Percentiles rank a stretch among this genome's conserved stretches.
Evolutionary conservation across 1,140 invertebrate genomes (phyloP).

Genomic region (Platyscapa corneri): DNA sequence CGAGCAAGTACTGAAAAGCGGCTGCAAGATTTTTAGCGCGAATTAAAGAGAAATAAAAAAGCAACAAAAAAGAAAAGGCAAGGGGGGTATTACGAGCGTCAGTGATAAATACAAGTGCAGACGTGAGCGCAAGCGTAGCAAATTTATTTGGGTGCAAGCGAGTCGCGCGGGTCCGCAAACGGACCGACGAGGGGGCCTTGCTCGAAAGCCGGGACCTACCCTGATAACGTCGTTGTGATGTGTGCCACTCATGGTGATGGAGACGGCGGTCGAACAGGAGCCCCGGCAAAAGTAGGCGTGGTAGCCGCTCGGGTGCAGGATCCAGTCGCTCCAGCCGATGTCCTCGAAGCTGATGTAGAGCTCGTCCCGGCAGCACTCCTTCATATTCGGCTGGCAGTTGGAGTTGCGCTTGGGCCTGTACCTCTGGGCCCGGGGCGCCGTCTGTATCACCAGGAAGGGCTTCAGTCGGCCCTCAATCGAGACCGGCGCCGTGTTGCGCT

Average conservation of each 20-base stretch:
- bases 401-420: conserved; percentile 79
- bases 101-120: no score
- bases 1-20: no score
- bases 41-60: no score
- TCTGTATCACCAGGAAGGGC: conserved; percentile 84
- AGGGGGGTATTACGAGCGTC: no score
- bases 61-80: no score
- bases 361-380: conserved; percentile 88
- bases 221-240: conserved; percentile 83
- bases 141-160: no score
- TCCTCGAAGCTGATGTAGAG: conserved; percentile 88
- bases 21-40: no score
- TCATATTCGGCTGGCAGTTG: conserved; percentile 81
- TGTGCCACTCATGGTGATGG: conserved; percentile 79
- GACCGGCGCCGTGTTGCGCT: conserved; percentile 77
- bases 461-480: conserved; percentile 79
- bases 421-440: conserved; percentile 72
- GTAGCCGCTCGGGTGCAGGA: conserved; percentile 86
- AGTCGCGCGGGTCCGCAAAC: no score
- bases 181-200: no score
- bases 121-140: no score
- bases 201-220: conserved; percentile 73
- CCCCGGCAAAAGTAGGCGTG: conserved; percentile 90
- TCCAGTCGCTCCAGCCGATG: conserved; percentile 92
- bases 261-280: conserved; percentile 81